Base-by-base conservation (phyloP, 2,888 invertebrate species). In the Seira sanloemensis region DNA sequence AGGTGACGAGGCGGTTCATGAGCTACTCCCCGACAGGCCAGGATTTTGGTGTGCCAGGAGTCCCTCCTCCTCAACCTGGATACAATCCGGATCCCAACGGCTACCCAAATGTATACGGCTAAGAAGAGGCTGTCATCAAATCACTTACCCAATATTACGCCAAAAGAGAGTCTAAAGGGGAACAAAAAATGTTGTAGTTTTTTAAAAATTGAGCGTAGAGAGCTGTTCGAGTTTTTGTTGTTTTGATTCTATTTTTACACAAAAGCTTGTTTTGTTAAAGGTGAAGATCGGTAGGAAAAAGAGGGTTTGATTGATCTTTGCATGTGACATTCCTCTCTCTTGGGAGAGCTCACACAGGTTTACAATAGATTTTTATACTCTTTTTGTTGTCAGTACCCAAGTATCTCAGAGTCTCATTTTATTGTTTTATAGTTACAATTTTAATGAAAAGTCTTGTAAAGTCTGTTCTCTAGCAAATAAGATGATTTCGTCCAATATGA, bases 1-100 rank as follows among this genome's bases (percentile, higher is more conserved):
- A 88, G 79, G 88, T 88, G 2, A 87, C 88, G 65, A 78, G 86
- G 46, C 62, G 82, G 18, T 82, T 82, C 72, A 82, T 82, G 82
- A 72, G 54, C 24, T 18, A 18, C n/a, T 62, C 85, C 19, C 86
- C 86, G 27, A 19, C 62, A 0, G 67, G 37, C 12, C 74, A 79
- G 27, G 79, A 73, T 18, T 79, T 69, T 68, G 58, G 9, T 2
- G 62, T 18, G 25, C 58, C 54, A 18, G n/a, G 24, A 12, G 2
- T 27, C 67, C 2, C 67, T 27, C 37, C 71, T 4, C 71, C 71
- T 5, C 37, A 27, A 46, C 62, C n/a, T 4, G 9, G 9, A n/a
- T 76, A 76, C 67, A 76, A 76, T n/a, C 76, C 67, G n/a, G 76
- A 76, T 67, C 67, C 76, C 66, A 76, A 76, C 50, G 46, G 66